Evolutionary conservation across 2,113 vertebrate genomes (phyloP).

Genomic region (Cyphomyrus plagiostoma): DNA sequence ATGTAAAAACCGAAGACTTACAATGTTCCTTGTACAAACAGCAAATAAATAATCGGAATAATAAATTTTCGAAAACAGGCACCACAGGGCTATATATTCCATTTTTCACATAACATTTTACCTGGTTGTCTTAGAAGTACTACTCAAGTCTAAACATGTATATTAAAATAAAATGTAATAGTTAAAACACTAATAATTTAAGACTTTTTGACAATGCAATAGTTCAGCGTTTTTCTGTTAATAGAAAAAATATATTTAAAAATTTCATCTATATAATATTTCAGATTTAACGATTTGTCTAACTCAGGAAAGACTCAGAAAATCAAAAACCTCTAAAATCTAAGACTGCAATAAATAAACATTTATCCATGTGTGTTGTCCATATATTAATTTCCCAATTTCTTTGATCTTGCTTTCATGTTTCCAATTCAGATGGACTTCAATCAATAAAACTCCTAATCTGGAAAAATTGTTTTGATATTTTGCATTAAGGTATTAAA

Average conservation of each 20-base stretch:
- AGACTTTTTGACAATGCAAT: background rate
- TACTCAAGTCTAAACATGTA: background rate
- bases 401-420: background rate
- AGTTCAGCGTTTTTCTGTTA: background rate
- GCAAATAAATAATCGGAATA: background rate
- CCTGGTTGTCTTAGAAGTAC: background rate
- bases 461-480: background rate
- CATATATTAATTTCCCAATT: background rate
- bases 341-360: background rate
- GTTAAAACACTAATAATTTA: background rate
- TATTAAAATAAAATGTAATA: background rate
- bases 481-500: background rate
- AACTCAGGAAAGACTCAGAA: background rate
- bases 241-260: background rate
- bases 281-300: background rate
- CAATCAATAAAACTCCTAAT: background rate
- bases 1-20: background rate
- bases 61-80: background rate
- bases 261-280: background rate
- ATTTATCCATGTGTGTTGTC: background rate
- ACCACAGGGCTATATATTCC: background rate
- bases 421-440: background rate
- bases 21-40: background rate
- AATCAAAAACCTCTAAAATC: background rate
- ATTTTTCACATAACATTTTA: background rate